phyloP scores from a whole-genome alignment of 2,888 invertebrate genomes.

The Tupiocoris notatus region DNA sequence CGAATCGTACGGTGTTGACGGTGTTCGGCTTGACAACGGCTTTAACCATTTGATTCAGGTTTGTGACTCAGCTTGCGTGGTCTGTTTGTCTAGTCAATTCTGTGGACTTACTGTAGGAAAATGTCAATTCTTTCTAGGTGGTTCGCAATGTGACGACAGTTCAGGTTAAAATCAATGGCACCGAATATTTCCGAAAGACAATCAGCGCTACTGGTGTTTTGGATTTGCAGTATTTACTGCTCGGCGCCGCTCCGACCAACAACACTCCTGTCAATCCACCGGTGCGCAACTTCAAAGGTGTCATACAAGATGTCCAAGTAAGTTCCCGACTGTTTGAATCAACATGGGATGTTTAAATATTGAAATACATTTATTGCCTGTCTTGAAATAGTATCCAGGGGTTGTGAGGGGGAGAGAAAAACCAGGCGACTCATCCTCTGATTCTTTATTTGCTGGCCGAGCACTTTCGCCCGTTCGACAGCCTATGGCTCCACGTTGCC shows the following conservation, averaged over 20 bases:
- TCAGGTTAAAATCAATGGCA: slow-evolving; percentile 83
- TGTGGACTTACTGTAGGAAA: too few relatives aligned
- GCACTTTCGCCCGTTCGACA: too few relatives aligned
- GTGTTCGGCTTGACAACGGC: slow-evolving; percentile 79
- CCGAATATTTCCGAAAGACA: slow-evolving; percentile 84
- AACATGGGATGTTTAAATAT: neutral
- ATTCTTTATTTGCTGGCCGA: too few relatives aligned
- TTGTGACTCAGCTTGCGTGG: too few relatives aligned
- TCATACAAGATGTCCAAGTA: slow-evolving; percentile 89
- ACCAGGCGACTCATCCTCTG: too few relatives aligned
- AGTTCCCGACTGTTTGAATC: slow-evolving; percentile 52
- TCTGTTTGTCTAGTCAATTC: too few relatives aligned
- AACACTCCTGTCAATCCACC: slow-evolving; percentile 36
- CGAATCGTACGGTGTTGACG: slow-evolving; percentile 81
- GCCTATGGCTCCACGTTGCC: too few relatives aligned
- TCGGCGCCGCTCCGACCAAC: slow-evolving; percentile 61
- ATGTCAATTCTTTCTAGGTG: slow-evolving; percentile 60
- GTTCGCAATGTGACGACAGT: slow-evolving; percentile 79
- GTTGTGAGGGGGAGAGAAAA: too few relatives aligned
- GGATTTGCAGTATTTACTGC: slow-evolving; percentile 72
- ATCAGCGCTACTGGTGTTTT: slow-evolving; percentile 78
- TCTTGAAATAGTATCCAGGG: too few relatives aligned
- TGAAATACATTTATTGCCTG: too few relatives aligned
- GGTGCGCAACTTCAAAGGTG: slow-evolving; percentile 72
- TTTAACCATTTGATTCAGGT: slow-evolving; percentile 80